Base-by-base conservation (phyloP, 2,113 vertebrate genomes). In the Pangasianodon hypophthalmus region DNA sequence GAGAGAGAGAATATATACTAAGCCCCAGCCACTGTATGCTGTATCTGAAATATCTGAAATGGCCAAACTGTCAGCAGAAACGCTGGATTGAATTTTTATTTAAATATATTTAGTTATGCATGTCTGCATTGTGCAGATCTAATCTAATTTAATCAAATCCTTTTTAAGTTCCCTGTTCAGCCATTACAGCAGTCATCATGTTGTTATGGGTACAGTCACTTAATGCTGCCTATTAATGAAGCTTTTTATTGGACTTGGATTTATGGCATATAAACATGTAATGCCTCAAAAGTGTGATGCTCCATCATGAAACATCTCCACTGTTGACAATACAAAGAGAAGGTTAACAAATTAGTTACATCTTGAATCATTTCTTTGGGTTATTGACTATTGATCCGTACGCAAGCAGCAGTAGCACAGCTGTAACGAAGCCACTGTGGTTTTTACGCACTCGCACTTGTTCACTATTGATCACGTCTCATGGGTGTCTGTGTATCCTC, bases 381-480 rank as follows among this genome's bases (percentile, higher is more conserved):
- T 77, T 64, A 6, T 41, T 7, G 32, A 50, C 24, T 71, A 64
- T 88, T 0, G 18, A 88, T 21, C 41, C 50, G 5, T 46, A 73
- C 26, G 2, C 52, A 88, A 46, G 69, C 50, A 83, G 50, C 87
- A 56, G 11, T 9, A 88, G 50, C 26, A 10, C 60, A 83, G 80
- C 37, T 71, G 54, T 50, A 14, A 62, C 60, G 88, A 79, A 77
- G 69, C 83, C 54, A 41, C 71, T 56, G 54, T 79, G 82, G 44
- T 84, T 46, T 46, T 83, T 52, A 83, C 67, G 37, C 48, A 48
- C 37, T 86, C 19, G 29, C 14, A 50, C 84, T 75, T 54, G 67
- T 50, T 77, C 6, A 54, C 26, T 77, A 92, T 88, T 58, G 81
- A 86, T 91, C 60, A 86, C 24, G 46, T 85, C 87, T 90, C 73